phyloP scores from a whole-genome alignment of 2,888 invertebrate genomes.

The Frankliniella fusca region DNA sequence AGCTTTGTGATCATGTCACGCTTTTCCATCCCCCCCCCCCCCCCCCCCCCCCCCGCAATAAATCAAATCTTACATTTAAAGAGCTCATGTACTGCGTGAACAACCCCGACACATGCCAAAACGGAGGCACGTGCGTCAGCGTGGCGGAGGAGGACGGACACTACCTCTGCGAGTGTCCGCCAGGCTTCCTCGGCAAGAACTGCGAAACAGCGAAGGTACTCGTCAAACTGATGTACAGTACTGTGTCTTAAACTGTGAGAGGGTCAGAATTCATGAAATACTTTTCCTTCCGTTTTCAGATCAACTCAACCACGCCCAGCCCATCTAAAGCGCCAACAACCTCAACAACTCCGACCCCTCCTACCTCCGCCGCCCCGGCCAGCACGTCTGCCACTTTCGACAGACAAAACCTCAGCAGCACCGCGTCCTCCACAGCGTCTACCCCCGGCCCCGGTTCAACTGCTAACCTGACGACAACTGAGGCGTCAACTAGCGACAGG shows the following conservation, averaged over 20 bases:
- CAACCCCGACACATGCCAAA: slow-evolving; percentile 68
- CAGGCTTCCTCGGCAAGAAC: slow-evolving; percentile 69
- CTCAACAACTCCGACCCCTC: slow-evolving; percentile 18
- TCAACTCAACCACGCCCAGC: neutral
- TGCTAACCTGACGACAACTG: neutral
- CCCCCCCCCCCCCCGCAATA: neutral
- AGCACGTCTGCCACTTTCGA: neutral
- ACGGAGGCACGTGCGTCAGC: slow-evolving; percentile 77
- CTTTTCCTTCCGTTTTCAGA: neutral
- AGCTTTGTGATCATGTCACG: neutral
- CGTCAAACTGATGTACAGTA: slow-evolving; percentile 39
- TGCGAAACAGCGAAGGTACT: slow-evolving; percentile 57
- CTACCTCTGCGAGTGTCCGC: slow-evolving; percentile 70
- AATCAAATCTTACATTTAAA: slow-evolving; percentile 32
- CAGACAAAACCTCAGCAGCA: slow-evolving; percentile 31
- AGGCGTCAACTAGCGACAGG: neutral
- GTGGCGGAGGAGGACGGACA: slow-evolving; percentile 70
- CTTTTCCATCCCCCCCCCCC: neutral
- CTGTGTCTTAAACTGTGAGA: neutral
- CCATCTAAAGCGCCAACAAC: slow-evolving; percentile 27
- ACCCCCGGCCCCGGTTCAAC: neutral
- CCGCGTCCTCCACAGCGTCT: slow-evolving; percentile 25
- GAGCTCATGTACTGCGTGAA: slow-evolving; percentile 81
- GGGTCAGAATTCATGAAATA: neutral
- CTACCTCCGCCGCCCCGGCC: slow-evolving; percentile 30